Evolutionary conservation across 2,888 invertebrate genomes (phyloP), one percentile per base, ranked within the genome.

Genomic region (Dynastes hyllus): DNA sequence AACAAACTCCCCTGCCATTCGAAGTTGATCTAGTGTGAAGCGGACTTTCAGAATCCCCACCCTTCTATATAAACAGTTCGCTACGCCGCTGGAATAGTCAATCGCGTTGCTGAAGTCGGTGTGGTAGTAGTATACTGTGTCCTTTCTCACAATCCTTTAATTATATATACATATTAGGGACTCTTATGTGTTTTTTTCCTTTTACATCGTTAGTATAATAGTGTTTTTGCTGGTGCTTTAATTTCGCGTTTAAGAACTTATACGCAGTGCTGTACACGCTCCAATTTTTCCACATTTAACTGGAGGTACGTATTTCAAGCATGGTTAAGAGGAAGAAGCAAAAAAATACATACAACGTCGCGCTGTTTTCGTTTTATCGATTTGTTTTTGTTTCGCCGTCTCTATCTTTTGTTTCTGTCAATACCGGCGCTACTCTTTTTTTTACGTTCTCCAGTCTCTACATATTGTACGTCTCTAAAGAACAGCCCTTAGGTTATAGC

Each of bases 11-110:
- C 78, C 1, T 67, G 73, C 53, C 51, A 51, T 53, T 29, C 16
- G 71, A 16, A 37, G 51, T 65, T 81, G 78, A 27, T 61, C 76
- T 77, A 67, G 73, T 80, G 83, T 83, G 69, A 83, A 79, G 55
- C 81, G 75, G 77, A 79, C 82, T 82, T 81, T 70, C 67, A 67
- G 67, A 67, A 79, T 82, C 82, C 82, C 82, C 82, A 81, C 82
- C 81, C 81, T 80, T 67, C 66, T 82, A 82, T 82, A 82, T 79
- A 82, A 82, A 75, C 73, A 29, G 45, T 37, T 4, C 22, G 40
- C 27, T 29, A 61, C 16, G 27, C 61, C 16, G 11, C 13, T 22
- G 27, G 22, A 50, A 13, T 27, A 55, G 61, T 22, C 50, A 75
- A 61, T 61, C 73, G 61, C 73, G 73, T 61, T 69, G 13, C 9